Evolutionary conservation across 2,888 invertebrate genomes (phyloP).

Genomic region (Euzetes globulus): DNA sequence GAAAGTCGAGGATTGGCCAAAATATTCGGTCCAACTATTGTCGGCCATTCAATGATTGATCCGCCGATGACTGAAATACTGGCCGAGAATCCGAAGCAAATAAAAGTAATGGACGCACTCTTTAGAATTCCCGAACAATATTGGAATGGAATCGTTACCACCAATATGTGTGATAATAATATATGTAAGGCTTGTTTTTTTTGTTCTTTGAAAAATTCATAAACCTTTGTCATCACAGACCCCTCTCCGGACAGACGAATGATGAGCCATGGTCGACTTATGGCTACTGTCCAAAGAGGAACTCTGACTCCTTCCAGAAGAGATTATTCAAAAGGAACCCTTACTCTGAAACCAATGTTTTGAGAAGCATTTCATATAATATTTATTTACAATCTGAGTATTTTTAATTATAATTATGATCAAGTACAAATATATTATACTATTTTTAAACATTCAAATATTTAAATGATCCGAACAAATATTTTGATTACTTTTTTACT

Average conservation of each 20-base stretch:
- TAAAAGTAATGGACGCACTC: slow-evolving; percentile 38
- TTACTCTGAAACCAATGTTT: slow-evolving; percentile 19
- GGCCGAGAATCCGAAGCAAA: slow-evolving; percentile 39
- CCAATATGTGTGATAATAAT: not conserved
- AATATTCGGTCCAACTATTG: slow-evolving; percentile 87
- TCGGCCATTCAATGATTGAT: slow-evolving; percentile 70
- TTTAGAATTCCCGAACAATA: slow-evolving; percentile 26
- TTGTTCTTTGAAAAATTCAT: not conserved
- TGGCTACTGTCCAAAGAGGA: not conserved
- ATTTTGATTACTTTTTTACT: too few species aligned
- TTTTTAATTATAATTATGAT: too few species aligned
- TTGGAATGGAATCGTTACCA: slow-evolving; percentile 29
- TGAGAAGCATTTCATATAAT: too few species aligned
- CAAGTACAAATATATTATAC: too few species aligned
- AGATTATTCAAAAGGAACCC: not conserved
- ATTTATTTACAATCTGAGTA: too few species aligned
- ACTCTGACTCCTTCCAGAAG: not conserved
- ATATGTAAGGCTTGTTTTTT: not conserved
- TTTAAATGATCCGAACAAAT: too few species aligned
- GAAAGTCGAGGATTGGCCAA: slow-evolving; percentile 75
- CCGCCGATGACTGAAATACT: slow-evolving; percentile 33
- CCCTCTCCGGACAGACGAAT: slow-evolving; percentile 1
- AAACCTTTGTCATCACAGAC: not conserved
- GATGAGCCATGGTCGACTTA: not conserved
- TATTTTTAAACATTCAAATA: too few species aligned